Conservation (phyloP, 2,797 vertebrate genomes). For the Carcharodon carcharias region DNA sequence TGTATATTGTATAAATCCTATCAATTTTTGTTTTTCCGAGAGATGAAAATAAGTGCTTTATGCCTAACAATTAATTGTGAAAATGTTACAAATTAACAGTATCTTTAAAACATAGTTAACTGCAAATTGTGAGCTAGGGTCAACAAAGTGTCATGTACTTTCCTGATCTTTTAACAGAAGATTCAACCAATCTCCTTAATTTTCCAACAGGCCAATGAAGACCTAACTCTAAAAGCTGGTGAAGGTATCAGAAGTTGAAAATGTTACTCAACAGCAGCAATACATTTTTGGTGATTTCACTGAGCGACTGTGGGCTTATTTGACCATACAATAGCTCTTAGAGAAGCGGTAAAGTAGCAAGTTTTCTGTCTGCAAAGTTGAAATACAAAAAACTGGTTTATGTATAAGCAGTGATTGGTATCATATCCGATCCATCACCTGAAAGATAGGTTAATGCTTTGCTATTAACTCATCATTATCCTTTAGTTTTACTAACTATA, state of each 20-base stretch:
- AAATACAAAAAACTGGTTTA: neutral
- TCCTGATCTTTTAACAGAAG: constrained; percentile 17
- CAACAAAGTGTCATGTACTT: neutral
- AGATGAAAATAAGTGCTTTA: neutral
- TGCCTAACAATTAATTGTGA: neutral
- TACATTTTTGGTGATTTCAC: constrained; percentile 49
- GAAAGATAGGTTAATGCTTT: neutral
- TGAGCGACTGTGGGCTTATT: constrained; percentile 67
- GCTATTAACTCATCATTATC: neutral
- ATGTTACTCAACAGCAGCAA: constrained; percentile 38
- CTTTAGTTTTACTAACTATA: neutral
- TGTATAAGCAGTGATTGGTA: neutral
- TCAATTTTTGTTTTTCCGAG: neutral
- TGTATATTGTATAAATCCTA: neutral
- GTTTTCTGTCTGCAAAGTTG: neutral
- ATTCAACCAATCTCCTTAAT: neutral
- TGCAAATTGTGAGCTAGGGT: neutral
- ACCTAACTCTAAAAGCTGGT: constrained; percentile 8
- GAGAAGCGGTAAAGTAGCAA: constrained; percentile 56
- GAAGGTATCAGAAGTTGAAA: neutral
- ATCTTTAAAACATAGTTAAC: neutral
- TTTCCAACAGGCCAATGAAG: constrained; percentile 37
- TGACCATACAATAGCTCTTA: constrained; percentile 69
- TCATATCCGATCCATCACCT: neutral
- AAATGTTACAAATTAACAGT: neutral